These are phyloP conservation scores for Troides oblongomaculatus DNA, from an alignment of 2,888 invertebrate genomes.

Conservation along the genomic window DNA sequence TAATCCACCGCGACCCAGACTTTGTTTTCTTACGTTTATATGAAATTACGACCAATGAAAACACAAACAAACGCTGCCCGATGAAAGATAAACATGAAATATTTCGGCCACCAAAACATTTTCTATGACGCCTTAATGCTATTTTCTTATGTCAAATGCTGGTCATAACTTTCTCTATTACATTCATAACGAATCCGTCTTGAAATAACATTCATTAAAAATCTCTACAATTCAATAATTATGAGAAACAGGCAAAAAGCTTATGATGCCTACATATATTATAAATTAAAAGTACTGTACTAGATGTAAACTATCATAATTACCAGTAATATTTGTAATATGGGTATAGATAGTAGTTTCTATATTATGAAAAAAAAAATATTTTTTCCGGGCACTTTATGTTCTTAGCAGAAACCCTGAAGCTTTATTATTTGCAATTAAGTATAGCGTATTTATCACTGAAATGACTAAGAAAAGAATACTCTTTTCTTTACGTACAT, in stretches of 20 bases:
- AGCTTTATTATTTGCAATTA: background rate
- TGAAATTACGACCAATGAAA: constrained; percentile 24
- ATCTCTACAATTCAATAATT: background rate
- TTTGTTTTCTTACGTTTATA: constrained; percentile 22
- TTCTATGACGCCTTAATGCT: constrained; percentile 14
- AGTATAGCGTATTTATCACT: background rate
- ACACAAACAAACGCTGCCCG: constrained; percentile 20
- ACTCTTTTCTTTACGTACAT: too few species aligned
- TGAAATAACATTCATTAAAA: background rate
- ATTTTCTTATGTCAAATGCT: background rate
- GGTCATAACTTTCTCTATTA: background rate
- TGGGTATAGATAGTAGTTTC: background rate
- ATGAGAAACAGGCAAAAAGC: too few species aligned
- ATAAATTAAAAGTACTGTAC: too few species aligned
- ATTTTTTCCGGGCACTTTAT: background rate
- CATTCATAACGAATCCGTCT: background rate
- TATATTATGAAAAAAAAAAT: background rate
- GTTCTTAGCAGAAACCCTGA: background rate
- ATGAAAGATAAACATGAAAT: constrained; percentile 24
- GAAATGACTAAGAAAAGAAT: background rate
- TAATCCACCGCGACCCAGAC: constrained; percentile 10
- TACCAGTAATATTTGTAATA: too few species aligned
- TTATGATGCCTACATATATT: too few species aligned
- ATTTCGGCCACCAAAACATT: constrained; percentile 14
- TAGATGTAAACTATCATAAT: too few species aligned